A percentile compares a stretch with the other conserved stretches of the same genome.
Evolutionary conservation across 2,888 invertebrate species (phyloP).

Genomic region (Acleris holmiana): DNA sequence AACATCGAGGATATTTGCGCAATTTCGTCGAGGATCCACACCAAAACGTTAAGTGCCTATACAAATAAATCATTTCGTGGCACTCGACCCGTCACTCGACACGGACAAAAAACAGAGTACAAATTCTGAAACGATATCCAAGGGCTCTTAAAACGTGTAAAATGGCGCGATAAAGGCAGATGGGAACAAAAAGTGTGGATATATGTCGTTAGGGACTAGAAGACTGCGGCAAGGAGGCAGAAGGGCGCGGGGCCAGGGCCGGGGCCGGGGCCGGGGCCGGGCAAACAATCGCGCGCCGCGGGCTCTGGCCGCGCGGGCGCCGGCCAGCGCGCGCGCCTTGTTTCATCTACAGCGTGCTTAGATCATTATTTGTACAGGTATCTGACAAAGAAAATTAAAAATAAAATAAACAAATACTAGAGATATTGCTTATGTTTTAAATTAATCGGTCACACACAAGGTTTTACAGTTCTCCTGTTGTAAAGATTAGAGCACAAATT

Average conservation of each 20-base stretch:
- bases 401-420: no score
- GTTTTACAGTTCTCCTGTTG: no score
- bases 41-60: slow-evolving; percentile 64
- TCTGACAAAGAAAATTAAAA: not conserved
- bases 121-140: slow-evolving; percentile 68
- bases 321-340: not conserved
- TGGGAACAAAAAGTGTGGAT: slow-evolving; percentile 42
- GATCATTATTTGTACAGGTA: not conserved
- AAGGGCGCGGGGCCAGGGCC: slow-evolving; percentile 25
- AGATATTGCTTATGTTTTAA: no score
- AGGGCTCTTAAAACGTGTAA: slow-evolving; percentile 69
- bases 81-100: slow-evolving; percentile 73
- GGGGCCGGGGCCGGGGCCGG: slow-evolving; percentile 28
- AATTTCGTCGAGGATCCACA: slow-evolving; percentile 51
- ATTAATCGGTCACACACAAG: no score
- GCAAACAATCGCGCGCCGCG: slow-evolving; percentile 35
- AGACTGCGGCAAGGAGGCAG: slow-evolving; percentile 9
- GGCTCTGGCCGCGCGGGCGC: slow-evolving; percentile 10
- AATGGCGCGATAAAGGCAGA: slow-evolving; percentile 60
- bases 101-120: slow-evolving; percentile 69
- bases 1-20: slow-evolving; percentile 51
- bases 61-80: slow-evolving; percentile 76
- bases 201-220: slow-evolving; percentile 26
- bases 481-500: no score
- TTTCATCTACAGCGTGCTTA: not conserved